These are phyloP conservation scores for Lysandra bellargus DNA, from an alignment of 2,888 invertebrate genomes.

Conservation along the genomic window DNA sequence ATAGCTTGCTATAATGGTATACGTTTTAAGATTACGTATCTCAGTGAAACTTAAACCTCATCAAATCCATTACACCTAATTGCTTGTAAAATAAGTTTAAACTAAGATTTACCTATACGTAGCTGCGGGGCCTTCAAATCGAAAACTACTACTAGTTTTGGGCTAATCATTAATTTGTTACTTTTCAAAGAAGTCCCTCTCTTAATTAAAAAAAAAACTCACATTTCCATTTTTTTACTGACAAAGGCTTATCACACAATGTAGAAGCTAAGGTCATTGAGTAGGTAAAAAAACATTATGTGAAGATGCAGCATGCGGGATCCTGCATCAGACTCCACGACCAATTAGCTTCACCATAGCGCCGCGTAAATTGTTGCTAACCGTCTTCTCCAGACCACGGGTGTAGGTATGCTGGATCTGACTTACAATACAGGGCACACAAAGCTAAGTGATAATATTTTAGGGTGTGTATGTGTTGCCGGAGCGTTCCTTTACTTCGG, in stretches of 20 bases:
- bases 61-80: not conserved
- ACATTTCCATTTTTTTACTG: too few species aligned
- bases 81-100: not conserved
- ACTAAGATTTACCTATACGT: too few species aligned
- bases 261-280: not conserved
- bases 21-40: not conserved
- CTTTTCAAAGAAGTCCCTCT: too few species aligned
- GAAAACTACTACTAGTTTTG: too few species aligned
- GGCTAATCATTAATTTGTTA: too few species aligned
- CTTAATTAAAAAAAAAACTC: too few species aligned
- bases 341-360: constrained; percentile 68
- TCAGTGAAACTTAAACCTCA: not conserved
- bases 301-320: not conserved
- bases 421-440: constrained; percentile 14
- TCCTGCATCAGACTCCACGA: constrained; percentile 59
- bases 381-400: constrained; percentile 48
- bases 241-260: not conserved
- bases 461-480: too few species aligned
- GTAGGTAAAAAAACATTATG: not conserved
- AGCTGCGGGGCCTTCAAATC: too few species aligned
- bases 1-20: not conserved
- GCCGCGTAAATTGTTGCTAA: constrained; percentile 71
- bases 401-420: constrained; percentile 43
- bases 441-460: too few species aligned
- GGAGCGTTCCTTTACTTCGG: too few species aligned